Evolutionary conservation across 2,888 invertebrate genomes (phyloP).

Genomic region (Hydrotaea cyrtoneurina): DNA sequence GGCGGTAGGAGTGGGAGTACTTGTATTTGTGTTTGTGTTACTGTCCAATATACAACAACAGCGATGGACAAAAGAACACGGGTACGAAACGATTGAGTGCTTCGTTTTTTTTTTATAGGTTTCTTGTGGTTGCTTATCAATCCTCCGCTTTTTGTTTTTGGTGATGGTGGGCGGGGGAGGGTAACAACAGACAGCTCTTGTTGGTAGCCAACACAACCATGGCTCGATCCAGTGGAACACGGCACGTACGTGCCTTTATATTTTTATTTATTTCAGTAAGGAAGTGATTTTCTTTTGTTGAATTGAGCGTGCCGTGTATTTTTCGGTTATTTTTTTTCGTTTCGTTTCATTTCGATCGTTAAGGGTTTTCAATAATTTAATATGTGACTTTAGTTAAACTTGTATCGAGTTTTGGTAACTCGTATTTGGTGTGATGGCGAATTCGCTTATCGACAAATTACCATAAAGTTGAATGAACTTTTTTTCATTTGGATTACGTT

Average conservation of each 20-base stretch:
- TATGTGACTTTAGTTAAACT: conserved; percentile 15
- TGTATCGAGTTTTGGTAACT: background rate
- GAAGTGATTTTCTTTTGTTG: conserved; percentile 22
- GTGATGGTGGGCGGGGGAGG: no score
- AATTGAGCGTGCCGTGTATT: background rate
- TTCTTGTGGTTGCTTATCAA: background rate
- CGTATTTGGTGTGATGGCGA: background rate
- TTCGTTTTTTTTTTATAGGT: background rate
- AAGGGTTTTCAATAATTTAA: conserved; percentile 24
- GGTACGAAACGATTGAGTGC: background rate
- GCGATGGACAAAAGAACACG: conserved; percentile 5
- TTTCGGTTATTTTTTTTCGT: background rate
- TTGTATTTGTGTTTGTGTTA: background rate
- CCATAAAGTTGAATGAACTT: conserved; percentile 61
- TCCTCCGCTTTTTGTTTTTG: background rate
- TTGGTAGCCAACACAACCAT: background rate
- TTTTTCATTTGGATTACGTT: background rate
- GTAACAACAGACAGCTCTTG: no score
- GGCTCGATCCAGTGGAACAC: background rate
- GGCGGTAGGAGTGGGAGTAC: background rate
- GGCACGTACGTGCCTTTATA: background rate
- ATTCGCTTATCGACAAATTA: conserved; percentile 35
- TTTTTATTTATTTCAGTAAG: conserved; percentile 30
- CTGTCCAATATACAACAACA: conserved; percentile 21
- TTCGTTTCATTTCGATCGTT: conserved; percentile 1